These are phyloP conservation scores for Agapornis roseicollis DNA, from an alignment of 2,113 vertebrate species.

Conservation along the genomic window DNA sequence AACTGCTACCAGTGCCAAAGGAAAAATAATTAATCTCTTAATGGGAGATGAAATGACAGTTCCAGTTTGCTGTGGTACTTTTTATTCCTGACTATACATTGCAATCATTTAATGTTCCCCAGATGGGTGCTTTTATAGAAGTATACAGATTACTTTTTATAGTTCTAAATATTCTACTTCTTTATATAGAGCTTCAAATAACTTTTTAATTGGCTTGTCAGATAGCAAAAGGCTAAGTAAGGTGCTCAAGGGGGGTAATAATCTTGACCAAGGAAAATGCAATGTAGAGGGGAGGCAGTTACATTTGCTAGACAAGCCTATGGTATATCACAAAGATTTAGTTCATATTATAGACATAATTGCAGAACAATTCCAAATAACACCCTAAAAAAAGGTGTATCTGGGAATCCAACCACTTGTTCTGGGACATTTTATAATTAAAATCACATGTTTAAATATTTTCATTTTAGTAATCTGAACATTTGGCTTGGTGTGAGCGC, in stretches of 20 bases:
- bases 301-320: not conserved
- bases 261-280: not conserved
- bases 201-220: not conserved
- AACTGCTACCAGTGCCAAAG: not conserved
- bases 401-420: not conserved
- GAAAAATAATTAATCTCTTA: conserved; percentile 37
- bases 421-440: not conserved
- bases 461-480: not conserved
- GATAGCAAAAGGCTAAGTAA: not conserved
- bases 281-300: not conserved
- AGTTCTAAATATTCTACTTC: not conserved
- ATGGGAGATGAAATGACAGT: not conserved
- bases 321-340: not conserved
- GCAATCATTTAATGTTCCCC: not conserved
- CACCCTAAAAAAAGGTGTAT: not conserved
- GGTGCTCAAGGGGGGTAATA: not conserved
- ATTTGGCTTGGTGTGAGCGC: not conserved
- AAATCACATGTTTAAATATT: not conserved
- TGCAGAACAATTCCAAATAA: not conserved
- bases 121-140: not conserved
- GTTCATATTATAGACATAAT: not conserved
- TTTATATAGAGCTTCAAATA: not conserved
- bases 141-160: not conserved
- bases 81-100: not conserved
- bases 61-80: conserved; percentile 12